Conservation (phyloP, 1,140 invertebrate genomes). For the Drosophila kohkoa region DNA sequence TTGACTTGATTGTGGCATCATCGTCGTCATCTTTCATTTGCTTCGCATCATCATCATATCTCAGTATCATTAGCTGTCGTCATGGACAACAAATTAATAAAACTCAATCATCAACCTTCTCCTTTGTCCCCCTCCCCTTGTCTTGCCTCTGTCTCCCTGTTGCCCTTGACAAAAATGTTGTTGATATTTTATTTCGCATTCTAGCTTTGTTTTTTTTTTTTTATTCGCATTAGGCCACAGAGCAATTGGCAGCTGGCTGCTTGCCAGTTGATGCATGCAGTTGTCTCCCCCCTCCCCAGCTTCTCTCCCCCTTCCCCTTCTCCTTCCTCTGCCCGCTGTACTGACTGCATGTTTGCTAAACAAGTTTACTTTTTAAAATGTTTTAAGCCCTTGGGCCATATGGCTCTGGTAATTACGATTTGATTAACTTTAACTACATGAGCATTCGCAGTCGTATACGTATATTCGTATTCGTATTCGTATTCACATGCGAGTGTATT, state of each 20-base stretch:
- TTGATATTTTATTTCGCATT: not conserved
- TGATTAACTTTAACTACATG: constrained; percentile 85
- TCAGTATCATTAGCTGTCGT: constrained; percentile 51
- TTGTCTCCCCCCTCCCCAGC: not conserved
- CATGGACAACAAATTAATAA: constrained; percentile 73
- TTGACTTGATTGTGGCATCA: constrained; percentile 32
- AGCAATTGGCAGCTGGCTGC: constrained; percentile 16
- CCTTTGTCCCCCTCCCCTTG: not conserved
- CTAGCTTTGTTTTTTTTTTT: constrained; percentile 32
- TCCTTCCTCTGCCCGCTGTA: not conserved
- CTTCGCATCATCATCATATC: constrained; percentile 16
- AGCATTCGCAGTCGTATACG: constrained; percentile 68
- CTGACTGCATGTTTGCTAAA: constrained; percentile 56
- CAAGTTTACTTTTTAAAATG: constrained; percentile 84
- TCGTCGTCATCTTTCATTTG: constrained; percentile 18
- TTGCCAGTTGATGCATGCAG: constrained; percentile 25
- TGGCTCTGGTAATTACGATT: constrained; percentile 84
- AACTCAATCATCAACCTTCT: constrained; percentile 61
- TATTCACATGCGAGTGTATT: constrained; percentile 24
- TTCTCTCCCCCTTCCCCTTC: not conserved
- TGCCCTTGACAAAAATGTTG: constrained; percentile 40
- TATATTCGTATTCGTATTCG: constrained; percentile 24
- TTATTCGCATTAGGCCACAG: constrained; percentile 57
- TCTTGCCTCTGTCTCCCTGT: not conserved
- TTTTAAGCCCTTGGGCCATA: constrained; percentile 64